These are phyloP conservation scores for Sebastes variabilis DNA, from an alignment of 2,797 vertebrate genomes.

Conservation along the genomic window DNA sequence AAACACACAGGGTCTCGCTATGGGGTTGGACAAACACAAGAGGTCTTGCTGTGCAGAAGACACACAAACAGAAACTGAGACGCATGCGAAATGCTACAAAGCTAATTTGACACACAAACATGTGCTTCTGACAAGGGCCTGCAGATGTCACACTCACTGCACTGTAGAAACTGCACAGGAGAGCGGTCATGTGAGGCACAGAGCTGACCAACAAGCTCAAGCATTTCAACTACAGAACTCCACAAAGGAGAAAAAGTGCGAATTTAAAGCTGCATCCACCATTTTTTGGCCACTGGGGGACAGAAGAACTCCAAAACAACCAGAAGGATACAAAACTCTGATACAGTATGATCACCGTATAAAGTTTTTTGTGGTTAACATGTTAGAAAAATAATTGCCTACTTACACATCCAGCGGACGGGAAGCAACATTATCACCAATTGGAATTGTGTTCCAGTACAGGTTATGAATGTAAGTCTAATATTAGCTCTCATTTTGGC, in stretches of 20 bases:
- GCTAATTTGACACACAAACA: constrained; percentile 20
- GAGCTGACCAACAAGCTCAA: not conserved
- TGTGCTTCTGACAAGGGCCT: constrained; percentile 23
- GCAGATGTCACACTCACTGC: constrained; percentile 53
- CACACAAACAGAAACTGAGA: constrained; percentile 29
- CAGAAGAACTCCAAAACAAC: not conserved
- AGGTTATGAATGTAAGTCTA: not conserved
- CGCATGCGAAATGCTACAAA: constrained; percentile 27
- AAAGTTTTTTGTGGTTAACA: too few relatives aligned
- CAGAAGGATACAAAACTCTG: not conserved
- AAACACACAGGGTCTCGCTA: constrained; percentile 68
- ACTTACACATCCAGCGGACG: not conserved
- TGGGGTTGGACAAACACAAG: constrained; percentile 61
- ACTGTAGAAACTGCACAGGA: not conserved
- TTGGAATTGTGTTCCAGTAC: not conserved
- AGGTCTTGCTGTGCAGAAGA: constrained; percentile 44
- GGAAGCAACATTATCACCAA: not conserved
- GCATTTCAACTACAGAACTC: not conserved
- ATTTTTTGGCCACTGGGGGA: not conserved
- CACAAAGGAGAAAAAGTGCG: not conserved
- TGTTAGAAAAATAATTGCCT: not conserved
- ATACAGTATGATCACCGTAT: not conserved
- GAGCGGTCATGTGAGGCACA: not conserved
- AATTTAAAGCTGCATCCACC: not conserved
- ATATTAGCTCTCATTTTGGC: not conserved